These are phyloP conservation scores for Cenopis cana DNA, from an alignment of 2,888 invertebrate genomes.

Conservation along the genomic window DNA sequence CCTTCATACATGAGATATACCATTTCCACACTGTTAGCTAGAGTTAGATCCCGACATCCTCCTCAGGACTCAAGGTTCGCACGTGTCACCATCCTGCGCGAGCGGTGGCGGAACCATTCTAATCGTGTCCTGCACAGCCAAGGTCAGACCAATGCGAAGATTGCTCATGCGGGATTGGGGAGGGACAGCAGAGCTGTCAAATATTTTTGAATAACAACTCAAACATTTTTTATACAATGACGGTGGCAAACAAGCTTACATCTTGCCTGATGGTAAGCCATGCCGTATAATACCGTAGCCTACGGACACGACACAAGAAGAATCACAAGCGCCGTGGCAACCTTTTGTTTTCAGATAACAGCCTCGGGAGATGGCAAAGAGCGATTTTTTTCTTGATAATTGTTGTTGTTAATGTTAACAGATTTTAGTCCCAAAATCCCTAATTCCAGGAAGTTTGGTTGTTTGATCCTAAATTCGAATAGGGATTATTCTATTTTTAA, in stretches of 20 bases:
- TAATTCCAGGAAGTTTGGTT: too few species aligned
- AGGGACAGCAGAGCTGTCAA: slow-evolving; percentile 54
- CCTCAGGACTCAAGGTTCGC: slow-evolving; percentile 57
- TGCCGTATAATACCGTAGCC: too few species aligned
- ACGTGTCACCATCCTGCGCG: slow-evolving; percentile 59
- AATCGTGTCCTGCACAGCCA: slow-evolving; percentile 72
- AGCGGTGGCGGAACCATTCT: slow-evolving; percentile 62
- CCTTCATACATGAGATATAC: slow-evolving; percentile 24
- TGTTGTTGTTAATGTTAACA: too few species aligned
- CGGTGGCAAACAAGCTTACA: too few species aligned
- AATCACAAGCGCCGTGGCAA: too few species aligned
- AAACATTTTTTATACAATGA: too few species aligned
- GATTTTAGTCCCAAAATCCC: too few species aligned
- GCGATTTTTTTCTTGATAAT: too few species aligned
- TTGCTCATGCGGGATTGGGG: slow-evolving; percentile 64
- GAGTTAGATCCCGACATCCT: slow-evolving; percentile 53
- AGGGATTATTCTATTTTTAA: neutral
- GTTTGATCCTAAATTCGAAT: neutral
- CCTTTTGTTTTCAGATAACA: too few species aligned
- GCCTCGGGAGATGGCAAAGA: too few species aligned
- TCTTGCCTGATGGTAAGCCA: too few species aligned
- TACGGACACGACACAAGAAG: too few species aligned
- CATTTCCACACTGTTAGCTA: slow-evolving; percentile 6
- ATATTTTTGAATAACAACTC: neutral
- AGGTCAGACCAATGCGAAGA: slow-evolving; percentile 79